Base-by-base conservation (phyloP, 2,888 invertebrate species). In the Metellina segmentata region DNA sequence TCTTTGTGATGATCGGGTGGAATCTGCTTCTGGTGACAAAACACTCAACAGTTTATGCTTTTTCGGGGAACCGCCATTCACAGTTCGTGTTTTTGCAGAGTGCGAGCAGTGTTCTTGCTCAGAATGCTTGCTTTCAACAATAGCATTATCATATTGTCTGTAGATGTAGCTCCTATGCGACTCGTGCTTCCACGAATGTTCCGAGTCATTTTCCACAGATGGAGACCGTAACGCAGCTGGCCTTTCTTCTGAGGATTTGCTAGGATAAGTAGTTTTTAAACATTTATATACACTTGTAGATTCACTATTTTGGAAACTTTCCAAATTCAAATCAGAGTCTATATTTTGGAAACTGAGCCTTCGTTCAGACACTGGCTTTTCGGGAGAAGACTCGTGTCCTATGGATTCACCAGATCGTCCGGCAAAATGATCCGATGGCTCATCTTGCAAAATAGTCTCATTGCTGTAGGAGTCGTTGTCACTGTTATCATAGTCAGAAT, bases 401-500 rank as follows among this genome's bases (percentile, higher is more conserved):
- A 48, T 75, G 11, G 48, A 78, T 19, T 77, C 51, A 20, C 78
- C 85, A 7, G 87, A 72, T 8, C 70, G 13, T n/a, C 16, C 2
- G 20, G 86, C 69, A 61, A 72, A 85, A 48, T 78, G 51, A 19
- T 69, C 81, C 19, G 90, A 74, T 49, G 70, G 81, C 49, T 91
- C 91, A 79, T 91, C 91, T 79, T 91, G 91, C 7, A 91, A 75
- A 69, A 91, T 61, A 19, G 91, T 91, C 61, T 87, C 91, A 83
- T 91, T 91, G 48, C 91, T 91, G 16, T 77, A 87, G 72, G 91
- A 91, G n/a, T 91, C 91, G 69, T 86, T 78, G 6, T 81, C 85
- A 85, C 85, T 85, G 69, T 48, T 61, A 2, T 91, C 91, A 83
- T 72, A 70, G 8, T 83, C 77, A 16, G 70, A 70, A 70, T 86